Base-by-base conservation (phyloP, 2,797 vertebrate species). In the Lagocephalus sceleratus region DNA sequence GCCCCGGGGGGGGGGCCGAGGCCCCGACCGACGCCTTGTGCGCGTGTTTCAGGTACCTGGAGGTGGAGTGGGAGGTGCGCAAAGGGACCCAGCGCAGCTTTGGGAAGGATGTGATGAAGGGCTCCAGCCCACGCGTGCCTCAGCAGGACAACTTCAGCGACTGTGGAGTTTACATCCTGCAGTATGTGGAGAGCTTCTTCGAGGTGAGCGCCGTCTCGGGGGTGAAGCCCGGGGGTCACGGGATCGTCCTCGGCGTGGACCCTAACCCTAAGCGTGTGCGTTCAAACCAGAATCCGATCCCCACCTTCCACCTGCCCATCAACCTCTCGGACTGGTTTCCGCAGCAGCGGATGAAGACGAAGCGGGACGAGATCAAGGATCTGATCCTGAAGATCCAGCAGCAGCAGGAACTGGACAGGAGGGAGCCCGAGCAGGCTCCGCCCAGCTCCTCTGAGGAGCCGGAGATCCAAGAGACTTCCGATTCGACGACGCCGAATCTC, bases 141-240 rank as follows among this genome's bases (percentile, higher is more conserved):
- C 96, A 99, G 78, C 97, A 99, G 79, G 97, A 99, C 54, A 99
- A 99, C 88, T 99, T 95, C 86, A 99, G 97, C 53, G 97, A 99
- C 78, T 99, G 97, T 54, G 97, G 97, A 4, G 93, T 98, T 14
- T 99, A 98, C 54, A 57, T 98, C 35, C 84, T 99, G 71, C 97
- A 99, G 83, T 98, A 98, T 12, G 97, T 98, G 66, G 97, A 99
- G 87, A 99, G 97, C 84, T 99, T 98, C 91, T 98, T 98, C 61
- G 91, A 98, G 95, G 97, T 98, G 60, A 70, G 88, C 2, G 3
- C 29, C 5, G 25, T 29, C 5, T 29, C 26, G 6, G 26, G 26
- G 26, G 29, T 29, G 32, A 1, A 35, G 29, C 1, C 29, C 10
- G 10, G 11, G 29, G 29, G 23, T 25, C 4, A 25, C 4, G 23